Percentiles rank a stretch among this genome's conserved stretches.
These are phyloP conservation scores for Dicrurus megarhynchus DNA, from an alignment of 2,113 vertebrate genomes.

Conservation along the genomic window DNA sequence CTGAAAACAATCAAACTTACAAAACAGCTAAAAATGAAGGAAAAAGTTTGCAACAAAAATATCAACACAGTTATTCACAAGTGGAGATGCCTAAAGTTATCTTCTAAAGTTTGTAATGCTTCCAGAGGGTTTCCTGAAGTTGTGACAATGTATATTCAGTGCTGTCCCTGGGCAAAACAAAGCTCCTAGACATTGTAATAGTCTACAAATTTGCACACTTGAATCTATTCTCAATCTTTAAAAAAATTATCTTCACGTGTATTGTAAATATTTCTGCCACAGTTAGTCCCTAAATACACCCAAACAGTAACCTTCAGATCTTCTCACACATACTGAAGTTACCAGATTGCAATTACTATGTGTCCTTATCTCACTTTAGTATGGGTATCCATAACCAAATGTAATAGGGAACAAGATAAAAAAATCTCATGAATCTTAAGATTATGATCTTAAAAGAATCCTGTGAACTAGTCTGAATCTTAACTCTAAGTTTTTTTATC, in stretches of 20 bases:
- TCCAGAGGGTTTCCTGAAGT: neutral
- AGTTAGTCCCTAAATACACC: neutral
- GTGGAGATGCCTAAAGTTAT: neutral
- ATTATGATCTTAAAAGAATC: neutral
- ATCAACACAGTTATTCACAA: neutral
- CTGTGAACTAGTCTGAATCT: neutral
- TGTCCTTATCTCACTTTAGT: neutral
- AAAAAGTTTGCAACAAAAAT: neutral
- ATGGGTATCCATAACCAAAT: neutral
- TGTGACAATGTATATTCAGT: neutral
- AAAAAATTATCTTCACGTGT: neutral
- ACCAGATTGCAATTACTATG: neutral
- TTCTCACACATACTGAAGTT: neutral
- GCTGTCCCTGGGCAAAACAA: neutral
- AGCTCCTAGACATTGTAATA: neutral
- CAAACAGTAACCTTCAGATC: neutral
- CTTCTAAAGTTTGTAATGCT: neutral
- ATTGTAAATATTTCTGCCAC: neutral
- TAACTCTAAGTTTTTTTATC: neutral
- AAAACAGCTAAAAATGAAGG: neutral
- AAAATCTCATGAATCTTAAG: neutral
- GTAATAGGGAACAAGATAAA: neutral
- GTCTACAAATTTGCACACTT: neutral
- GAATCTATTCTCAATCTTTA: neutral
- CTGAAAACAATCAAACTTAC: neutral